Base-by-base conservation (phyloP, 2,888 invertebrate species). In the Flexamia atlantica region DNA sequence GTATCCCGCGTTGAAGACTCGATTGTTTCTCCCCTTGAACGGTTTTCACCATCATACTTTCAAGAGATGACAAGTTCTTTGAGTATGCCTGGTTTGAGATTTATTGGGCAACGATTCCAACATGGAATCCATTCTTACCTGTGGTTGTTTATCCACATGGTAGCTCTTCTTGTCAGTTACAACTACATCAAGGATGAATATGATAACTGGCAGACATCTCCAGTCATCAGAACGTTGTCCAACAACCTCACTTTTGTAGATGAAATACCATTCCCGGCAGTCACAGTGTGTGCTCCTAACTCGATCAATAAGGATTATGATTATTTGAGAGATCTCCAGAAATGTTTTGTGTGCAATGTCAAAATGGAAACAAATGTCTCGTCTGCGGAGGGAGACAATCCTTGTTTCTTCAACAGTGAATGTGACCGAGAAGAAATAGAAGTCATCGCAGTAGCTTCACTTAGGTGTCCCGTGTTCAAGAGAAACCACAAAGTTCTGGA, bases 41-140 rank as follows among this genome's bases (percentile, higher is more conserved):
- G 28, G 17, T 64, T 64, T 30, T 64, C 64, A 17, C 25, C 3
- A 12, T 64, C 64, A 20, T 64, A 64, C 28, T 64, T 64, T 28
- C 4, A 17, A 5, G 64, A 64, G 30, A 4, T 64, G 30, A 64
- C 30, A 30, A 64, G 64, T 28, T 3, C 64, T 28, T 28, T 64
- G 30, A 64, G 64, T 30, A 64, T 64, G 64, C 64, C 64, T 14
- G 64, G 64, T 12, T 28, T 64, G 20, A 64, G 64, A 64, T 64
- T 64, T 30, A 30, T 64, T 64, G 64, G 64, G 3, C 28, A 64
- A 30, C 4, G 14, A 30, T 64, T 17, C 28, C 64, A 64, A 64
- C 64, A 30, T 14, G 7, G 64, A 2, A 17, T 64, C 30, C 64
- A 64, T 30, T 28, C 64, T 9, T 64, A 28, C 28, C 30, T 64